Evolutionary conservation across 2,113 vertebrate genomes (phyloP).

Genomic region (Pogona vitticeps): DNA sequence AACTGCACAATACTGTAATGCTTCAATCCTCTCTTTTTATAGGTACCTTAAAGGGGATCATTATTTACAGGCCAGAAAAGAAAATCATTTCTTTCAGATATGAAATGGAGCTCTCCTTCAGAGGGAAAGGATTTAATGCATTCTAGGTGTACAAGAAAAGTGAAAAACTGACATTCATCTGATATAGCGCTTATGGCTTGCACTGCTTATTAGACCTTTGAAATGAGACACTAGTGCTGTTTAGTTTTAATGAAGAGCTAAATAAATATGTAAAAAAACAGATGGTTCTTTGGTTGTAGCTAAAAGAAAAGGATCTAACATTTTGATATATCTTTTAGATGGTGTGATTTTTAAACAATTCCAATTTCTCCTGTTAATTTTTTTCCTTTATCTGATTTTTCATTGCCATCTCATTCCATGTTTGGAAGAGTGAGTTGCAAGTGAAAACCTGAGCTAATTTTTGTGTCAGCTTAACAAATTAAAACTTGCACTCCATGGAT

Average conservation of each 20-base stretch:
- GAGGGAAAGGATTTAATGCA: constrained; percentile 66
- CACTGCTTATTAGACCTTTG: constrained; percentile 60
- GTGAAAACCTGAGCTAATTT: constrained; percentile 63
- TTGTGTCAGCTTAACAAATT: constrained; percentile 66
- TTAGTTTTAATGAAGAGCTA: constrained; percentile 46
- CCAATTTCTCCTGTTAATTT: constrained; percentile 47
- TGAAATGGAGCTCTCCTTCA: constrained; percentile 51
- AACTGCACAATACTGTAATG: constrained; percentile 1
- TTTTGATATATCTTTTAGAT: constrained; percentile 60
- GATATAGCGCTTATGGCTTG: constrained; percentile 57
- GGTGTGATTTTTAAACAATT: constrained; percentile 56
- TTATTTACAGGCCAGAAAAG: constrained; percentile 56
- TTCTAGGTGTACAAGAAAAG: constrained; percentile 70
- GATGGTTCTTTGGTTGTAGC: constrained; percentile 43
- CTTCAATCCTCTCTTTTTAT: constrained; percentile 47
- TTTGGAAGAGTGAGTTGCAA: constrained; percentile 48
- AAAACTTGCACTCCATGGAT: constrained; percentile 51
- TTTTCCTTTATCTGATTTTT: constrained; percentile 58
- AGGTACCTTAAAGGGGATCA: constrained; percentile 62
- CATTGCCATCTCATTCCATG: constrained; percentile 39
- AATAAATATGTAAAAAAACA: constrained; percentile 43
- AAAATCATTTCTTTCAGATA: constrained; percentile 61
- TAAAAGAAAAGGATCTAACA: constrained; percentile 52
- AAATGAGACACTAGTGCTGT: constrained; percentile 59
- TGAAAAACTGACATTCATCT: constrained; percentile 52